Conservation (phyloP, 2,113 vertebrate genomes). For the Trochalopteron elliotii region DNA sequence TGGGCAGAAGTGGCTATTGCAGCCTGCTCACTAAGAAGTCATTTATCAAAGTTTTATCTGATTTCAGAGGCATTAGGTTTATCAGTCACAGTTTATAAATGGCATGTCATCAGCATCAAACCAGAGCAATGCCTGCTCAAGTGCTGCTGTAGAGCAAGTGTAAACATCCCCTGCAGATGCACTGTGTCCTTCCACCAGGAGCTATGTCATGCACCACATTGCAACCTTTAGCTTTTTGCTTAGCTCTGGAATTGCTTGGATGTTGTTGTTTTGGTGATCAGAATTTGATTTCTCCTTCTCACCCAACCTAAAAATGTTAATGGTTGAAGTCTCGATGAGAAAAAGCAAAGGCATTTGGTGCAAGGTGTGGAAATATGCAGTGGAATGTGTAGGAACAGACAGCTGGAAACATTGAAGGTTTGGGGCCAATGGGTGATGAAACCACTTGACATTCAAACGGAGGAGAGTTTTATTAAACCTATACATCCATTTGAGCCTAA, state of each 20-base stretch:
- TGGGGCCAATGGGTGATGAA: neutral
- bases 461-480: neutral
- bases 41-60: slow-evolving; percentile 99
- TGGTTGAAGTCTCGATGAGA: fast-evolving
- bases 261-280: neutral
- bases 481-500: neutral
- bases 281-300: neutral
- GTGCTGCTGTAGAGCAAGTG: slow-evolving; percentile 14
- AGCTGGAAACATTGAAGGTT: neutral
- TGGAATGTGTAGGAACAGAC: neutral
- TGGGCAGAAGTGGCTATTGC: slow-evolving; percentile 74
- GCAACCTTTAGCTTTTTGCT: neutral
- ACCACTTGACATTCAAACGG: neutral
- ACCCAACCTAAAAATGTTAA: neutral
- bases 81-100: slow-evolving; percentile 90
- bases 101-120: slow-evolving; percentile 68
- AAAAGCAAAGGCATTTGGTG: neutral
- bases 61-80: slow-evolving; percentile 92
- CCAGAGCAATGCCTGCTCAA: slow-evolving; percentile 67
- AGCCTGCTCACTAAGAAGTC: slow-evolving; percentile 73
- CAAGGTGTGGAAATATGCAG: neutral
- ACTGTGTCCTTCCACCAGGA: neutral
- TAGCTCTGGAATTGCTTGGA: neutral
- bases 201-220: neutral
- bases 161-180: neutral